phyloP scores from a whole-genome alignment of 2,888 invertebrate genomes.

The Ichneumoninae sp. region DNA sequence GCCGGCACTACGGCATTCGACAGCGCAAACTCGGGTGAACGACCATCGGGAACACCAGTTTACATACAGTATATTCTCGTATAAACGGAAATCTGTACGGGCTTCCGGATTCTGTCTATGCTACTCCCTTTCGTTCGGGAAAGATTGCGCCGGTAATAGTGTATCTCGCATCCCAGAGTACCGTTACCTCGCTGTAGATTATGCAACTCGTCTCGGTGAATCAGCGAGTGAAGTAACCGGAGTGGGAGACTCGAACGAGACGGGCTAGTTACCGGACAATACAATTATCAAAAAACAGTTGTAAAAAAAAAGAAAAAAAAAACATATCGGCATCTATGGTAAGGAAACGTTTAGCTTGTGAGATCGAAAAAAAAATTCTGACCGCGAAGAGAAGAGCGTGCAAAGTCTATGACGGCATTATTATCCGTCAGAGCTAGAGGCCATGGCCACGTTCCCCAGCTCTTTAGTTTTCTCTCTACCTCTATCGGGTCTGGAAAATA shows the following conservation, averaged over 20 bases:
- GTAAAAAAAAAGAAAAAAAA: background rate
- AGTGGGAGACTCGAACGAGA: background rate
- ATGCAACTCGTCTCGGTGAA: slow-evolving; percentile 61
- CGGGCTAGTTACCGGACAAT: background rate
- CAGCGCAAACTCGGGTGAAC: slow-evolving; percentile 4
- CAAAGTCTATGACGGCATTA: background rate
- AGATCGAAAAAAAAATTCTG: background rate
- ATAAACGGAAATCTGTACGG: slow-evolving; percentile 6
- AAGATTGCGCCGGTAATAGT: background rate
- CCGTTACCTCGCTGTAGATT: slow-evolving; percentile 44
- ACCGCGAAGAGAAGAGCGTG: background rate
- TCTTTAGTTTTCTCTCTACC: background rate
- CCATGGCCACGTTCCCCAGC: background rate
- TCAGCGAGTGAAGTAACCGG: slow-evolving; percentile 34
- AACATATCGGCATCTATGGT: background rate
- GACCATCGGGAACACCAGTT: background rate
- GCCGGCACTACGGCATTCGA: background rate
- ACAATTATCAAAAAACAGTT: background rate
- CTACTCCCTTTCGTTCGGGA: background rate
- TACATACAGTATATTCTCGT: background rate
- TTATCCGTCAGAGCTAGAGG: background rate
- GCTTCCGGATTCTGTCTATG: slow-evolving; percentile 15
- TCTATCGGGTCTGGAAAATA: background rate
- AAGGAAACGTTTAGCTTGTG: too few relatives aligned
- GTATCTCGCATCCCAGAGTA: slow-evolving; percentile 2